Evolutionary conservation across 2,113 vertebrate species (phyloP).

Genomic region (Nycticorax nycticorax): DNA sequence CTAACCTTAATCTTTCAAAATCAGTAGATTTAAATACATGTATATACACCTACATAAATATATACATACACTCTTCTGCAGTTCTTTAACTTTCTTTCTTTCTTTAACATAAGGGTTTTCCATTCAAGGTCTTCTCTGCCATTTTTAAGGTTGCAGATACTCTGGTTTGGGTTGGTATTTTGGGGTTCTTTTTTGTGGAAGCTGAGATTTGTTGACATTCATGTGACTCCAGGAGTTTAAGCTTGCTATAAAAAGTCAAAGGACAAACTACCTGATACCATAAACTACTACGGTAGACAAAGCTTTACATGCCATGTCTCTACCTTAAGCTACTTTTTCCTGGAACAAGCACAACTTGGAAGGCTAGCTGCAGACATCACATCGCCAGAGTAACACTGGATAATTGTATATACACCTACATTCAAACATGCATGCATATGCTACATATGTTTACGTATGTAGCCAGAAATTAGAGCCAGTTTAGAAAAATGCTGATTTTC

Average conservation of each 20-base stretch:
- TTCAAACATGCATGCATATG: background rate
- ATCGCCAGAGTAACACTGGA: background rate
- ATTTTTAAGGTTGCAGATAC: background rate
- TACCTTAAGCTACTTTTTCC: background rate
- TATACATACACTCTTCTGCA: background rate
- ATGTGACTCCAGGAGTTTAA: background rate
- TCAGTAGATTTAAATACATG: background rate
- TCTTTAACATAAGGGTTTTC: background rate
- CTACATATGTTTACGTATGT: background rate
- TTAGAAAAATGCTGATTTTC: background rate
- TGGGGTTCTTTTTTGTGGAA: background rate
- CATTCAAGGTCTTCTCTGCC: background rate
- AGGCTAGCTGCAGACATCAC: background rate
- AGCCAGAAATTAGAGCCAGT: background rate
- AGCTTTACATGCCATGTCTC: background rate
- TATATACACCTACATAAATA: background rate
- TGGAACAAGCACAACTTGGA: background rate
- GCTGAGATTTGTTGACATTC: background rate
- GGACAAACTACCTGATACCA: background rate
- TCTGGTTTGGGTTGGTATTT: background rate
- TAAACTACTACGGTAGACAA: background rate
- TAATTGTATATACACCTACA: background rate
- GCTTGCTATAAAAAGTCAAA: background rate
- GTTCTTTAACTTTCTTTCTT: background rate
- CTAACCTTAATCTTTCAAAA: background rate